Percentiles rank a stretch among this genome's conserved stretches.
Conservation (phyloP, 1,140 invertebrate genomes). For the Aplysia californica region DNA sequence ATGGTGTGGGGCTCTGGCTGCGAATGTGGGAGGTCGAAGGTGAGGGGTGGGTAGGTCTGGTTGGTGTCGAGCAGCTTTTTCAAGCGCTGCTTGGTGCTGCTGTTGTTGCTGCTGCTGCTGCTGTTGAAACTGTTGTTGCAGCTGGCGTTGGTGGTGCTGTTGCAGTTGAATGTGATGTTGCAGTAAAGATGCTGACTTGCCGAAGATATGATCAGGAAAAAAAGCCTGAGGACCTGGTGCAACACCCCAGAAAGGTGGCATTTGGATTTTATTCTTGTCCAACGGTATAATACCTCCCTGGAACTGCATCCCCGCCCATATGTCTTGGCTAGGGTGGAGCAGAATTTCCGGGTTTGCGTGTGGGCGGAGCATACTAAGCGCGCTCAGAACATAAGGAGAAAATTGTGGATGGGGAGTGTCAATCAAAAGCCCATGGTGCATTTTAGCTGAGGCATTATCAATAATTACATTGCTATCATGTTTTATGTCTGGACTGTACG, state of each 20-base stretch:
- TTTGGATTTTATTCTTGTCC: neutral
- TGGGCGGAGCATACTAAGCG: no score
- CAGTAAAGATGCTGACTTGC: neutral
- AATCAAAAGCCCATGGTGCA: no score
- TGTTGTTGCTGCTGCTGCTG: neutral
- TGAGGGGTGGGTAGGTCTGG: neutral
- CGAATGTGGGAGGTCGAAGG: neutral
- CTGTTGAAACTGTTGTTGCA: constrained; percentile 7
- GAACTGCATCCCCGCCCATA: neutral
- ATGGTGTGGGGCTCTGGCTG: neutral
- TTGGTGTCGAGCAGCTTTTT: neutral
- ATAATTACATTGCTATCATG: no score
- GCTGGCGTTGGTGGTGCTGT: neutral
- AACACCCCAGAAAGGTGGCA: neutral
- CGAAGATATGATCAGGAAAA: neutral
- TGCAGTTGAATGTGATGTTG: neutral
- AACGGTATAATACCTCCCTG: neutral
- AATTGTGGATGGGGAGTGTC: no score
- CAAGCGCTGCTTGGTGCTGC: neutral
- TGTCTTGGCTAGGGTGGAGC: no score
- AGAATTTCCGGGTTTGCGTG: no score
- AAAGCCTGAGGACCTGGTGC: neutral
- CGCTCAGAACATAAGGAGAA: no score
- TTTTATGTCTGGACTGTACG: no score
- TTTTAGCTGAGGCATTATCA: no score